phyloP scores from a whole-genome alignment of 2,113 vertebrate genomes.

The Mystacornis crossleyi region DNA sequence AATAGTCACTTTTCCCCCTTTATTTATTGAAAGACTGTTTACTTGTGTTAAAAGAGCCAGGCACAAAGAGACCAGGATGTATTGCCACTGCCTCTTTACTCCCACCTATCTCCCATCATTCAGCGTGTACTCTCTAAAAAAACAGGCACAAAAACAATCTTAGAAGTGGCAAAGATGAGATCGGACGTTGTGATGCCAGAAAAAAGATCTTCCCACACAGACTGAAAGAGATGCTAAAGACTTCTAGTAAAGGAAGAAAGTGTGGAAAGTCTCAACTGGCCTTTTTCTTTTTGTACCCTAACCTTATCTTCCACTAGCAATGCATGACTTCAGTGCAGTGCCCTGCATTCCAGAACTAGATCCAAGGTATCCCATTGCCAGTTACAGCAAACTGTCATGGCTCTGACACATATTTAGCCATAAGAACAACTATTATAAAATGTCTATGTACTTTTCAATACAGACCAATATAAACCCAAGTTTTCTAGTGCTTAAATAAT shows the following conservation, averaged over 20 bases:
- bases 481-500: not conserved
- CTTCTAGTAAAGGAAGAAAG: not conserved
- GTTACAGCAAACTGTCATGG: not conserved
- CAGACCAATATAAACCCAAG: fast-evolving
- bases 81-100: not conserved
- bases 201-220: not conserved
- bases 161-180: not conserved
- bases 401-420: fast-evolving
- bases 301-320: not conserved
- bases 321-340: fast-evolving
- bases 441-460: not conserved
- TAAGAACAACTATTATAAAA: not conserved
- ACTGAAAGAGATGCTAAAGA: not conserved
- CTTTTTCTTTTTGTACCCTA: not conserved
- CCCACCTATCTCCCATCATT: not conserved
- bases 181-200: not conserved
- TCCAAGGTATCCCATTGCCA: not conserved
- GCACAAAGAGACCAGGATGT: not conserved
- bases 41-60: slow-evolving; percentile 18
- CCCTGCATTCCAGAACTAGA: not conserved
- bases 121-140: not conserved
- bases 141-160: not conserved
- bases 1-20: not conserved
- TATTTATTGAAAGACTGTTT: slow-evolving; percentile 20
- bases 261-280: not conserved